Conservation (phyloP, 2,797 vertebrate genomes). For the Rousettus madagascariensis region DNA sequence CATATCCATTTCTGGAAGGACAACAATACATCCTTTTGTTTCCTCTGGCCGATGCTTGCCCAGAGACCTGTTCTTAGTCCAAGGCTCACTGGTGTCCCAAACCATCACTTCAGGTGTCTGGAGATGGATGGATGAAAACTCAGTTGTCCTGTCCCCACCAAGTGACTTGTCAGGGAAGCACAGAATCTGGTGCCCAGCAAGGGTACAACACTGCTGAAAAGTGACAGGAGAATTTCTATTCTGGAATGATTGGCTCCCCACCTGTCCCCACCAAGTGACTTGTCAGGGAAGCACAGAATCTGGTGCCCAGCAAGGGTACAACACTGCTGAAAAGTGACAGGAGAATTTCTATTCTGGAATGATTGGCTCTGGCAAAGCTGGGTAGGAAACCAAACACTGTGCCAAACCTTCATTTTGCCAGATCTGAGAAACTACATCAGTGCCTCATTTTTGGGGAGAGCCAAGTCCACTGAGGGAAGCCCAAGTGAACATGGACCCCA, state of each 20-base stretch:
- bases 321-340: neutral
- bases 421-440: neutral
- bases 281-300: neutral
- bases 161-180: neutral
- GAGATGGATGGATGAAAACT: neutral
- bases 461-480: neutral
- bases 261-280: neutral
- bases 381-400: slow-evolving; percentile 6
- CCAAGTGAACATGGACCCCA: neutral
- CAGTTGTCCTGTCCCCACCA: neutral
- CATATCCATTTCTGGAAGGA: neutral
- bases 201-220: neutral
- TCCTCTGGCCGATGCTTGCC: neutral
- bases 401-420: neutral
- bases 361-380: neutral
- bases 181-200: neutral
- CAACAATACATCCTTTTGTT: neutral
- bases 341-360: neutral
- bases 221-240: neutral
- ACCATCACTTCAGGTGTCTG: neutral
- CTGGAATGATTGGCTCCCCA: neutral
- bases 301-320: neutral
- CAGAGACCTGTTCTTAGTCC: neutral
- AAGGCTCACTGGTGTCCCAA: neutral
- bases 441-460: neutral